Evolutionary conservation across 2,113 vertebrate genomes (phyloP).

Genomic region (Chauna torquata): DNA sequence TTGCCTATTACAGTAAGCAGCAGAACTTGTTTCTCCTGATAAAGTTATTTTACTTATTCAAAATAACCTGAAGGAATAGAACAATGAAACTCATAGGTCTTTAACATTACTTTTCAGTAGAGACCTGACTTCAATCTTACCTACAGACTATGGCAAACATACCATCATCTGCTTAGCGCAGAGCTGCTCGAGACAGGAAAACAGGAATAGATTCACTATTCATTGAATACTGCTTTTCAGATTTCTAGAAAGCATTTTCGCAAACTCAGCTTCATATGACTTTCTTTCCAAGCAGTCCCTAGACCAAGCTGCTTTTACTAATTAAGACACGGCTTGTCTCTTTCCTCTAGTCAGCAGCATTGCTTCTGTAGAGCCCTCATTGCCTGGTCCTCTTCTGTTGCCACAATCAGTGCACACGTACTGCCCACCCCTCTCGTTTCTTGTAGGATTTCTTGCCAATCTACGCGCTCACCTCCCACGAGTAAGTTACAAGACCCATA

Average conservation of each 20-base stretch:
- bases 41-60: neutral
- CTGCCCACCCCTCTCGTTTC: neutral
- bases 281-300: neutral
- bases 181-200: neutral
- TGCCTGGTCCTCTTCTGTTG: fast-evolving
- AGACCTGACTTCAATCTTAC: neutral
- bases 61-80: neutral
- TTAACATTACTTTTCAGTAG: neutral
- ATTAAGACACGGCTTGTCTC: neutral
- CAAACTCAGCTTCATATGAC: neutral
- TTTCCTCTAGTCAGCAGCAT: neutral
- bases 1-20: neutral
- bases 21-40: neutral
- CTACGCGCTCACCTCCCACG: fast-evolving
- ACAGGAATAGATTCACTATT: neutral
- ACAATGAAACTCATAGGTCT: neutral
- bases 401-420: fast-evolving
- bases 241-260: neutral
- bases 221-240: neutral
- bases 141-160: neutral
- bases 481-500: fast-evolving
- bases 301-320: neutral
- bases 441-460: fast-evolving
- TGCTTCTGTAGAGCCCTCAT: fast-evolving
- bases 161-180: neutral